These are phyloP conservation scores for Kryptopterus vitreolus DNA, from an alignment of 2,797 vertebrate species.

Conservation along the genomic window DNA sequence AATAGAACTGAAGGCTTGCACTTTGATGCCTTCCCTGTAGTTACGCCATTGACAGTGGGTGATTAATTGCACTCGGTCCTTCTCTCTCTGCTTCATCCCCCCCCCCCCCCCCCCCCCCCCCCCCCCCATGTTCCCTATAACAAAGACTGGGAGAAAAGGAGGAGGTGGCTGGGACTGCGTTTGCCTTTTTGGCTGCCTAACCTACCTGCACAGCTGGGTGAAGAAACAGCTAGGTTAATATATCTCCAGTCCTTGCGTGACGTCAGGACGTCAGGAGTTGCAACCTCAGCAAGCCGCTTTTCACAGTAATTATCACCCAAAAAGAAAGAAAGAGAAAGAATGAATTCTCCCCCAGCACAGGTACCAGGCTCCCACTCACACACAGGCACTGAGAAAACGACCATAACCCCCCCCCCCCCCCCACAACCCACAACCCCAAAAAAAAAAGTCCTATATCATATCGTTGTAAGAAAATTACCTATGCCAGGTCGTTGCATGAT, in stretches of 20 bases:
- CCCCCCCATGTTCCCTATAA: too few relatives aligned
- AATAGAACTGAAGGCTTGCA: constrained; percentile 75
- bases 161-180: constrained; percentile 49
- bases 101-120: too few relatives aligned
- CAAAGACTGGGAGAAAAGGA: constrained; percentile 25
- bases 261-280: constrained; percentile 65
- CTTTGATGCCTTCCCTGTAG: constrained; percentile 68
- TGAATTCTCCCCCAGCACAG: constrained; percentile 46
- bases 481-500: constrained; percentile 56
- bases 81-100: constrained; percentile 54
- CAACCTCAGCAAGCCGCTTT: constrained; percentile 71
- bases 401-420: constrained; percentile 11
- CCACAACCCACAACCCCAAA: too few relatives aligned
- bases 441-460: constrained; percentile 45
- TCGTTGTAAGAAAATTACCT: constrained; percentile 49
- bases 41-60: constrained; percentile 69
- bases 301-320: constrained; percentile 74
- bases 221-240: constrained; percentile 54
- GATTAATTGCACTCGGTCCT: constrained; percentile 76
- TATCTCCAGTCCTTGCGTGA: constrained; percentile 60
- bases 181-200: constrained; percentile 26
- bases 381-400: background rate
- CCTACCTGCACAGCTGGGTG: constrained; percentile 55
- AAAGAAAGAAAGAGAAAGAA: constrained; percentile 14
- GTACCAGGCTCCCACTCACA: constrained; percentile 62